Evolutionary conservation across 2,888 invertebrate genomes (phyloP).

Genomic region (Sepioteuthis lessoniana): DNA sequence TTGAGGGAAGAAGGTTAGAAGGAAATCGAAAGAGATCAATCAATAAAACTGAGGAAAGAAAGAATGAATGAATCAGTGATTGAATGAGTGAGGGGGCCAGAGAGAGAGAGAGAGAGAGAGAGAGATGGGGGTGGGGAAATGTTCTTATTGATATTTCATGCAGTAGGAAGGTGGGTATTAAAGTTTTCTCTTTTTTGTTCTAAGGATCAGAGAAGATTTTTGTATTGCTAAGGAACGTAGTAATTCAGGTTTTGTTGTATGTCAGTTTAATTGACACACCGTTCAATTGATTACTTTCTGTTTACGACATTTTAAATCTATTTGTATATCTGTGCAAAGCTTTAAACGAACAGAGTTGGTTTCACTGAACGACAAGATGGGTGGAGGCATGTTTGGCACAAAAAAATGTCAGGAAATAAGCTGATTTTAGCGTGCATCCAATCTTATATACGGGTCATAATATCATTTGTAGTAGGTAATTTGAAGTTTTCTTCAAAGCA

Average conservation of each 20-base stretch:
- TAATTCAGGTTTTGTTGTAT: neutral
- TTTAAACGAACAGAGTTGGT: neutral
- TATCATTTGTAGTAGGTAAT: too few relatives aligned
- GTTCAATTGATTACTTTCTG: neutral
- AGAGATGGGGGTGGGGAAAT: too few relatives aligned
- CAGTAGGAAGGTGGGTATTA: neutral
- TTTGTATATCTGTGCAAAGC: neutral
- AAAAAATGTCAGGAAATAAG: neutral
- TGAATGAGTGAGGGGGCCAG: too few relatives aligned
- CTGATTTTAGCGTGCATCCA: neutral
- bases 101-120: too few relatives aligned
- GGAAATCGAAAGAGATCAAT: too few relatives aligned
- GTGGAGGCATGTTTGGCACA: neutral
- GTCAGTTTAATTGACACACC: slow-evolving; percentile 33
- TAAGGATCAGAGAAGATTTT: neutral
- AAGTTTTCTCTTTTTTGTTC: neutral
- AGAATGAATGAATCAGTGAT: too few relatives aligned
- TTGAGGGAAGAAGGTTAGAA: too few relatives aligned
- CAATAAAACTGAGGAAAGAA: too few relatives aligned
- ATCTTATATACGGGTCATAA: neutral
- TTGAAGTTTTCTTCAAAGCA: too few relatives aligned
- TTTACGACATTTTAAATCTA: neutral
- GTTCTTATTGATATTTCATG: neutral
- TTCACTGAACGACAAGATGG: neutral
- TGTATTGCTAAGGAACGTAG: slow-evolving; percentile 15